These are phyloP conservation scores for Odiellus spinosus DNA, from an alignment of 2,888 invertebrate species.

Conservation along the genomic window DNA sequence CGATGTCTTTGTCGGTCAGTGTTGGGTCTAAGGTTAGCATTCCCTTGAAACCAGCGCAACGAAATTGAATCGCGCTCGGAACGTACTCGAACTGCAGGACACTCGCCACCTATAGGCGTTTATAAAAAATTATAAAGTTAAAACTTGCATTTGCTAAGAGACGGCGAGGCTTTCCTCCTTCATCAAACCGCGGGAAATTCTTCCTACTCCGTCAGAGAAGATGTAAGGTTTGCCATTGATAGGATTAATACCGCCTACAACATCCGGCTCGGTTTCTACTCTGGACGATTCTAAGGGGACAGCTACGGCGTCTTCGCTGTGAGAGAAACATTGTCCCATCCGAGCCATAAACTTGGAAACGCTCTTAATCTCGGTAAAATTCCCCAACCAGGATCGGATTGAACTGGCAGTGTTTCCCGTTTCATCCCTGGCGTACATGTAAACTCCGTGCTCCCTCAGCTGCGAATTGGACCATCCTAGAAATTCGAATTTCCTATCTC, in stretches of 20 bases:
- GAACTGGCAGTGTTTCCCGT: constrained; percentile 8
- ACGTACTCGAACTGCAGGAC: constrained; percentile 8
- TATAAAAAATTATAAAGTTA: no score
- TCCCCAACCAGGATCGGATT: constrained; percentile 19
- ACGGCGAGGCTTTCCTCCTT: no score
- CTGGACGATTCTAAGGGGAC: constrained; percentile 6
- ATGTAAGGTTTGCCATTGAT: constrained; percentile 8
- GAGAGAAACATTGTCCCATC: constrained; percentile 21
- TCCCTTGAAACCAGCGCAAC: no score
- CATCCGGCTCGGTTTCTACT: constrained; percentile 7
- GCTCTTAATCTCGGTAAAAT: constrained; percentile 17
- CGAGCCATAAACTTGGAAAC: constrained; percentile 20
- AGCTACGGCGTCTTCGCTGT: constrained; percentile 13
- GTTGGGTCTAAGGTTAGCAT: no score
- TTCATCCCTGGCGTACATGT: constrained; percentile 17
- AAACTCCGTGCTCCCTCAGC: constrained; percentile 21
- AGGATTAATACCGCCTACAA: not conserved
- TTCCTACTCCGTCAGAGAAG: constrained; percentile 20
- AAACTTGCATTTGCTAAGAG: no score
- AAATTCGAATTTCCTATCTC: constrained; percentile 16
- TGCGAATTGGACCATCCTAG: constrained; percentile 21
- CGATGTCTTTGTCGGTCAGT: not conserved
- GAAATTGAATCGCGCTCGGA: not conserved
- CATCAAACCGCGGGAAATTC: constrained; percentile 13
- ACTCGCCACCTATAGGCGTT: no score